These are phyloP conservation scores for Pegoplata infirma DNA, from an alignment of 2,888 invertebrate genomes.

Conservation along the genomic window DNA sequence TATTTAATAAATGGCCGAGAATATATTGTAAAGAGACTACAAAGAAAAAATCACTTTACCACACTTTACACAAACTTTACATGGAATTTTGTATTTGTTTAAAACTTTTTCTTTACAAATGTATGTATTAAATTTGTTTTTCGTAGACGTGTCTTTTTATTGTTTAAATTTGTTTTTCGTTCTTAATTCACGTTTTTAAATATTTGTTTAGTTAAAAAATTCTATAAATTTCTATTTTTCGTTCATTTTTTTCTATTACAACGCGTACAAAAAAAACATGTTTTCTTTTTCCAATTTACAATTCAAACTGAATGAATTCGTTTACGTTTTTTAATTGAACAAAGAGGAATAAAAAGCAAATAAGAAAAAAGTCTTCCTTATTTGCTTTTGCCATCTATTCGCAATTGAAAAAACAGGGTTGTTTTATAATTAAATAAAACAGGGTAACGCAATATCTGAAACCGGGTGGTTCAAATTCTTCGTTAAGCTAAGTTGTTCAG, in stretches of 20 bases:
- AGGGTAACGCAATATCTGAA: no score
- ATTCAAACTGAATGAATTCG: constrained; percentile 56
- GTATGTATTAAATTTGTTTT: no score
- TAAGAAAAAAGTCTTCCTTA: constrained; percentile 22
- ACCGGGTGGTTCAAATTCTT: constrained; percentile 12
- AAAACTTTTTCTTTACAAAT: no score
- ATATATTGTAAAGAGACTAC: neutral
- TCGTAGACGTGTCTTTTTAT: neutral
- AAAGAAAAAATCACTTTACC: neutral
- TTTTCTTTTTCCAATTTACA: constrained; percentile 24
- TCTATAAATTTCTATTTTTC: neutral
- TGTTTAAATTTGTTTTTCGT: constrained; percentile 1
- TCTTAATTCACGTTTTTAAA: constrained; percentile 32
- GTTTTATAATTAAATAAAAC: no score
- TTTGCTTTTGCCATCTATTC: constrained; percentile 27
- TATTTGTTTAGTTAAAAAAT: constrained; percentile 11
- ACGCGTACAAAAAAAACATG: constrained; percentile 7
- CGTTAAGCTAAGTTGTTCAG: no score
- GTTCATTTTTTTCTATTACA: constrained; percentile 1
- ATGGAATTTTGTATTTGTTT: no score
- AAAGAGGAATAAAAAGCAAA: constrained; percentile 40
- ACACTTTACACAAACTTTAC: neutral
- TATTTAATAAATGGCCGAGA: constrained; percentile 19
- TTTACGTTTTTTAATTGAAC: no score
- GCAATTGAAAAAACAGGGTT: no score